phyloP scores from a whole-genome alignment of 1,140 invertebrate species.

The Cydia splendana region DNA sequence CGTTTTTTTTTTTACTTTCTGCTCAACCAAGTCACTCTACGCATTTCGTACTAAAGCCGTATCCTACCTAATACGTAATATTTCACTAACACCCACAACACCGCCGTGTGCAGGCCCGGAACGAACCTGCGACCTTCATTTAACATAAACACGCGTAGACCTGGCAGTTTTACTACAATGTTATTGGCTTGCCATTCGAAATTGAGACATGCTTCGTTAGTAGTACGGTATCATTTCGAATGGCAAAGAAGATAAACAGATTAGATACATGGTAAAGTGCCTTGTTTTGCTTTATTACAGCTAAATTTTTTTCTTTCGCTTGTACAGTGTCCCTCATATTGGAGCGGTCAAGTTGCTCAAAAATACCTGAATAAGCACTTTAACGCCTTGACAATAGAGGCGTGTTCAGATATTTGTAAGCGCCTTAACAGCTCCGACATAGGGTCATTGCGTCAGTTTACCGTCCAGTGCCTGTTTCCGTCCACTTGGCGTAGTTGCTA shows the following conservation, averaged over 20 bases:
- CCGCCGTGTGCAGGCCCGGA: not conserved
- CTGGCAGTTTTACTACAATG: conserved; percentile 18
- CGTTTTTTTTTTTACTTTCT: not conserved
- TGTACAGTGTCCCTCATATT: too few species aligned
- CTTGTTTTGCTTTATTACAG: not conserved
- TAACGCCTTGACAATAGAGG: too few species aligned
- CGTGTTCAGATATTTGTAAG: too few species aligned
- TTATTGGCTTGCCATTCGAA: not conserved
- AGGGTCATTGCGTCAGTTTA: too few species aligned
- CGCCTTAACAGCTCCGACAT: too few species aligned
- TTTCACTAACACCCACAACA: conserved; percentile 15
- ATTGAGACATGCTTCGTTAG: not conserved
- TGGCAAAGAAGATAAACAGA: not conserved
- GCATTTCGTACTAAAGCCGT: conserved; percentile 22
- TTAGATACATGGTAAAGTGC: not conserved
- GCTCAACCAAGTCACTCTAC: conserved; percentile 1
- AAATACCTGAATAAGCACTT: too few species aligned
- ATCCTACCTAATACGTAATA: conserved; percentile 12
- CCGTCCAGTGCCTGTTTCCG: too few species aligned
- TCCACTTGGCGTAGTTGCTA: too few species aligned
- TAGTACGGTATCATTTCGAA: not conserved
- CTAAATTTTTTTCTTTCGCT: too few species aligned
- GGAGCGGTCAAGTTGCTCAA: too few species aligned
- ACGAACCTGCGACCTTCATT: not conserved
- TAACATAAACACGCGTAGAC: not conserved